These are phyloP conservation scores for Lepeophtheirus salmonis DNA, from an alignment of 1,140 invertebrate species.

Conservation along the genomic window DNA sequence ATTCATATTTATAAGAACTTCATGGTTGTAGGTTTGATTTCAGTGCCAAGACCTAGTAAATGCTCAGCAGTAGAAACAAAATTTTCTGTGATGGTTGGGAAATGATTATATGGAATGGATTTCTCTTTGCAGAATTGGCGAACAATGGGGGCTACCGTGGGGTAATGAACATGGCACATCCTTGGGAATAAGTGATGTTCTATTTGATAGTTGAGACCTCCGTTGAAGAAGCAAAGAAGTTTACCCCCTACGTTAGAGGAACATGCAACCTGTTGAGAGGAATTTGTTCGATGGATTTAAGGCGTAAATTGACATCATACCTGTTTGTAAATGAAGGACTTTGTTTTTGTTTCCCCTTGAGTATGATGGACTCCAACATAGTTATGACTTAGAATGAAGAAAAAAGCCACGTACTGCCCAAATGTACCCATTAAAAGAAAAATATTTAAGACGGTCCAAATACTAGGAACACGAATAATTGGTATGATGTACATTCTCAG, in stretches of 20 bases:
- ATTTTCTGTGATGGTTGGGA: neutral
- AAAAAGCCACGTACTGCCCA: constrained; percentile 2
- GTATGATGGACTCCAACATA: neutral
- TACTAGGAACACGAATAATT: neutral
- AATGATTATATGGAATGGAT: neutral
- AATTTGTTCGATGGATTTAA: no score
- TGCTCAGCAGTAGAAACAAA: no score
- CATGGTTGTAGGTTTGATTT: no score
- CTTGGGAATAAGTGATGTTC: constrained; percentile 27
- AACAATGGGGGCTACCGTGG: neutral
- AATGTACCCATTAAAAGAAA: neutral
- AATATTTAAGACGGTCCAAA: neutral
- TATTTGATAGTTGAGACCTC: constrained; percentile 28
- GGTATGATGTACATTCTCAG: neutral
- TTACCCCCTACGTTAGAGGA: constrained; percentile 21
- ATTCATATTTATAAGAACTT: no score
- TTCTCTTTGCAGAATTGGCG: neutral
- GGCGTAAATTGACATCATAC: no score
- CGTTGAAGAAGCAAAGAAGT: constrained; percentile 28
- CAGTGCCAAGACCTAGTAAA: no score
- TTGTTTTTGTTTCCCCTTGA: no score
- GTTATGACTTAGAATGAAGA: constrained; percentile 6
- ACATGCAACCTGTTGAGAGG: neutral
- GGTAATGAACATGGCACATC: neutral
- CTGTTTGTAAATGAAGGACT: no score